These are phyloP conservation scores for Fregetta grallaria DNA, from an alignment of 2,113 vertebrate species.

Conservation along the genomic window DNA sequence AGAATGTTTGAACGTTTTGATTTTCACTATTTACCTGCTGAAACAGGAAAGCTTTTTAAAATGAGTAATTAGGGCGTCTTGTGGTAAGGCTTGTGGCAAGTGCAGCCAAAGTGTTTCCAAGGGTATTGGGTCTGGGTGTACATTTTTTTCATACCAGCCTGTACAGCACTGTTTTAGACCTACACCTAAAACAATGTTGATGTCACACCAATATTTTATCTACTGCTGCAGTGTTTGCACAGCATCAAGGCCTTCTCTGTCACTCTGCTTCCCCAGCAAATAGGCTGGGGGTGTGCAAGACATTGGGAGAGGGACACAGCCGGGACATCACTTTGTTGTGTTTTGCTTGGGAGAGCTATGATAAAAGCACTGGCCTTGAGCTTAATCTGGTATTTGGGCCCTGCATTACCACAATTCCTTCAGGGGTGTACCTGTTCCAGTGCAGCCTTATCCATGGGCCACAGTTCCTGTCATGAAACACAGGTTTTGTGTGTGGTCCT, in stretches of 20 bases:
- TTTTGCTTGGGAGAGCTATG: background rate
- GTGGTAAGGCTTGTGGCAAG: background rate
- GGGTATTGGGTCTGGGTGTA: background rate
- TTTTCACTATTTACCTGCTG: background rate
- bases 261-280: background rate
- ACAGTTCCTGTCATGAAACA: background rate
- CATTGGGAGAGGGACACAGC: background rate
- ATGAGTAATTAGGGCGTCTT: background rate
- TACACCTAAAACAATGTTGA: background rate
- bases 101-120: background rate
- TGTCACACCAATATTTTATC: background rate
- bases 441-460: background rate
- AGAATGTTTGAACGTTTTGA: accelerated
- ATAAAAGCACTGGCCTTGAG: background rate
- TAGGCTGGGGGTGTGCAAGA: background rate
- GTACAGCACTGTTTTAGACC: background rate
- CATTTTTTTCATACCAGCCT: background rate
- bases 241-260: background rate
- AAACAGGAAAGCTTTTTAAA: background rate
- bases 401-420: background rate
- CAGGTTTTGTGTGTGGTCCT: background rate
- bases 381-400: background rate
- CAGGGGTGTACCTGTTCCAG: background rate
- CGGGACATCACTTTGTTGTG: background rate
- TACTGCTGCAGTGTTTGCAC: background rate